Evolutionary conservation across 2,797 vertebrate species (phyloP), one percentile per base, ranked within the genome.

Genomic region (Syngnathus acus): DNA sequence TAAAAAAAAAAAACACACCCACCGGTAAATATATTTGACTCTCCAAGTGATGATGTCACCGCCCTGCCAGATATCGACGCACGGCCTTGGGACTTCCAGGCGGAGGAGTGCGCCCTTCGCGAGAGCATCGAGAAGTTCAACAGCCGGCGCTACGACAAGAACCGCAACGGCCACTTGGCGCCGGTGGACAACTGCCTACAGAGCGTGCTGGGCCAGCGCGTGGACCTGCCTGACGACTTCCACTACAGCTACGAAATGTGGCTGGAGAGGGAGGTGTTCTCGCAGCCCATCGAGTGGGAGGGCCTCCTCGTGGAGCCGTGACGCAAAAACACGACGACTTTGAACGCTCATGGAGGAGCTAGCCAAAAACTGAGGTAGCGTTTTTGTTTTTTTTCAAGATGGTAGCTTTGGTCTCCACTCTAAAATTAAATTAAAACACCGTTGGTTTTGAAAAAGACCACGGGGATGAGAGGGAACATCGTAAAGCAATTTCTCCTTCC

Each of bases 171-270:
- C 0, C 96, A 98, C 61, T 98, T 98, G 14, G 74, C 89, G 0
- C 95, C 96, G 0, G 96, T 98, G 77, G 97, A 99, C 87, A 98
- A 98, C 91, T 99, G 97, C 81, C 86, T 98, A 80, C 96, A 96
- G 89, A 99, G 96, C 5, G 95, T 99, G 63, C 82, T 98, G 81
- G 96, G 96, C 0, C 95, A 96, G 87, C 87, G 83, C 0, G 81
- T 97, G 76, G 95, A 95, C 54, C 93, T 99, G 57, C 96, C 97
- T 0, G 89, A 94, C 73, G 95, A 95, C 79, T 99, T 99, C 85
- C 92, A 92, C 82, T 93, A 90, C 76, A 98, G 95, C 65, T 99
- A 99, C 10, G 95, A 98, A 84, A 93, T 98, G 68, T 99, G 97
- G 97, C 89, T 99, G 69, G 95, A 99, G 84, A 85, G 95, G 68